Percentiles rank a stretch among this genome's conserved stretches.
Evolutionary conservation across 2,888 invertebrate genomes (phyloP).

Genomic region (Andrena hattorfiana): DNA sequence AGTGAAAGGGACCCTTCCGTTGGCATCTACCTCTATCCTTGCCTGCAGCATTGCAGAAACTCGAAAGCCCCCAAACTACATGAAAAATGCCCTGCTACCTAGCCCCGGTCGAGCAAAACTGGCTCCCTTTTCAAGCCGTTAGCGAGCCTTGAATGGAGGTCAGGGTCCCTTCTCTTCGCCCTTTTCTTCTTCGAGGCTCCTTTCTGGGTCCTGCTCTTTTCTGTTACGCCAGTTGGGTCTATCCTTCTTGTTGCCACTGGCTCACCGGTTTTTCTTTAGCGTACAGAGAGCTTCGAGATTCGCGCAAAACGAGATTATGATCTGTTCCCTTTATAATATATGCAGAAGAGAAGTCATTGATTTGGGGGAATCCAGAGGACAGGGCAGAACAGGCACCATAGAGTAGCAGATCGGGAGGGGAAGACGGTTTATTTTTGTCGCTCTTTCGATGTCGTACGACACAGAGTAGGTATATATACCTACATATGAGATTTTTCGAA

Average conservation of each 20-base stretch:
- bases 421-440: conserved; percentile 56
- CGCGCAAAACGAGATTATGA: conserved; percentile 59
- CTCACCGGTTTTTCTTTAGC: conserved; percentile 53
- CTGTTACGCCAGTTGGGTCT: conserved; percentile 38
- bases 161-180: conserved; percentile 68
- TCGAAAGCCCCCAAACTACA: conserved; percentile 64
- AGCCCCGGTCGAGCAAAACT: conserved; percentile 62
- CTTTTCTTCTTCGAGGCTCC: conserved; percentile 84
- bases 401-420: conserved; percentile 34
- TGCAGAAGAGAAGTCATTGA: conserved; percentile 56
- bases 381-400: conserved; percentile 27
- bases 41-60: conserved; percentile 66
- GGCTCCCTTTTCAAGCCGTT: conserved; percentile 70
- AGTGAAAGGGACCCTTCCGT: conserved; percentile 36
- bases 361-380: conserved; percentile 42
- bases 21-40: conserved; percentile 35
- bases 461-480: neutral
- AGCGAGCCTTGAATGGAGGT: conserved; percentile 73
- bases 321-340: conserved; percentile 56
- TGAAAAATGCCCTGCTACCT: conserved; percentile 66
- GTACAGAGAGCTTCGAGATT: conserved; percentile 53
- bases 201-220: conserved; percentile 74
- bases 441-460: conserved; percentile 24
- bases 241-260: conserved; percentile 50
- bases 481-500: neutral